A percentile compares a stretch with the other conserved stretches of the same genome.
Conservation (phyloP, 2,888 invertebrate species). For the Lasius platythorax region DNA sequence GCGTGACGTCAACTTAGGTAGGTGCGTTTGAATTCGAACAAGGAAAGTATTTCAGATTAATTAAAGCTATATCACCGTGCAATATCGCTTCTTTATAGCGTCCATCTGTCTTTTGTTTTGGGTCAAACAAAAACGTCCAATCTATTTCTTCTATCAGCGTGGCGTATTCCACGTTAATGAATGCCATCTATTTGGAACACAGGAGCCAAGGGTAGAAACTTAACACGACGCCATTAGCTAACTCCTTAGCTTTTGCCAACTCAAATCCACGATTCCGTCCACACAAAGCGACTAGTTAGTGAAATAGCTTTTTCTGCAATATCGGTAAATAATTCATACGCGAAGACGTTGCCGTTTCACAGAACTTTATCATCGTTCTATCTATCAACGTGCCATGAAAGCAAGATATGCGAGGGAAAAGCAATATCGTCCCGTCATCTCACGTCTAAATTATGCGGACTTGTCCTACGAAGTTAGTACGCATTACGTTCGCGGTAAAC, state of each 20-base stretch:
- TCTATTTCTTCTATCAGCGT: constrained; percentile 42
- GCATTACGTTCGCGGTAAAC: constrained; percentile 47
- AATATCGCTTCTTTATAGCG: background rate
- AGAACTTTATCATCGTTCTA: constrained; percentile 37
- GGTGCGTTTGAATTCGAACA: background rate
- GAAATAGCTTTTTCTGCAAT: constrained; percentile 22
- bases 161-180: constrained; percentile 26
- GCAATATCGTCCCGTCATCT: constrained; percentile 52
- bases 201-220: background rate
- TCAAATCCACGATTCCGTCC: background rate
- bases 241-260: background rate
- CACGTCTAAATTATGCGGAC: constrained; percentile 58
- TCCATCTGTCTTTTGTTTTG: background rate
- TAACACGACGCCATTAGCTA: constrained; percentile 10
- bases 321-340: constrained; percentile 41
- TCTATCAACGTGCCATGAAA: constrained; percentile 35
- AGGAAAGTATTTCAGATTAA: constrained; percentile 18
- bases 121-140: constrained; percentile 29
- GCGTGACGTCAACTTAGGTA: background rate
- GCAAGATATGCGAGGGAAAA: constrained; percentile 26
- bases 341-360: constrained; percentile 21
- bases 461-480: constrained; percentile 35
- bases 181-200: constrained; percentile 18
- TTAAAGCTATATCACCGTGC: constrained; percentile 3
- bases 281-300: background rate